Evolutionary conservation across 1,140 invertebrate species (phyloP), one percentile per base, ranked within the genome.

Genomic region (fruit fly (Drosophila melanogaster)): DNA sequence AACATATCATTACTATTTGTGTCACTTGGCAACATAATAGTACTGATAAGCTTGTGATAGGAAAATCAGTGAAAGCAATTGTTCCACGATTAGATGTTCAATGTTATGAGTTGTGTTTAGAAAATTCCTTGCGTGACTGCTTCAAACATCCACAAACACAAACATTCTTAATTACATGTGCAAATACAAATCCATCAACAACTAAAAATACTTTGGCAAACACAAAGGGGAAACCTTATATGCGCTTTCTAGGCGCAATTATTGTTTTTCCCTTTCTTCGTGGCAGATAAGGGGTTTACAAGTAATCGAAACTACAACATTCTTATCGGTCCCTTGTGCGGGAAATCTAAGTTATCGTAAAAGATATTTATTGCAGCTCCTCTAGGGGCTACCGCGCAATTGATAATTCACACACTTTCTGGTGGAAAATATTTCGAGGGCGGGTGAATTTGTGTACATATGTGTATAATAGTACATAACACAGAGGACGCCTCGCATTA

Each of bases 171-270:
- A 83, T 78, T 83, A 69, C 58, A 51, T 78, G 44, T 62, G 62
- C 38, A 66, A 74, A 55, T 67, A 46, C 35, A 56, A 75, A 44
- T 6, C 33, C 26, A 72, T 37, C 38, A 40, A 51, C 54, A 80
- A 85, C 81, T 85, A 83, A 79, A 83, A 83, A 83, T 83, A 83
- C 69, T 83, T 75, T 47, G 54, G 66, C 81, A 80, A 84, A 79
- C 79, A 81, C 58, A 58, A 54, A 60, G 37, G 19, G 40, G 80
- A 84, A 84, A 51, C 80, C 80, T 38, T 80, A 85, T 46, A 72
- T 85, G 85, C 67, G 76, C 77, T 66, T 50, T 57, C 57, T 77
- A 85, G 71, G 65, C 81, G 66, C 72, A 80, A 85, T 80, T 85
- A 72, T 84, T 80, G 40, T 59, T 61, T 43, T 57, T 44, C 38